Conservation (phyloP, 1,140 invertebrate genomes). For the Glomeris maerens region DNA sequence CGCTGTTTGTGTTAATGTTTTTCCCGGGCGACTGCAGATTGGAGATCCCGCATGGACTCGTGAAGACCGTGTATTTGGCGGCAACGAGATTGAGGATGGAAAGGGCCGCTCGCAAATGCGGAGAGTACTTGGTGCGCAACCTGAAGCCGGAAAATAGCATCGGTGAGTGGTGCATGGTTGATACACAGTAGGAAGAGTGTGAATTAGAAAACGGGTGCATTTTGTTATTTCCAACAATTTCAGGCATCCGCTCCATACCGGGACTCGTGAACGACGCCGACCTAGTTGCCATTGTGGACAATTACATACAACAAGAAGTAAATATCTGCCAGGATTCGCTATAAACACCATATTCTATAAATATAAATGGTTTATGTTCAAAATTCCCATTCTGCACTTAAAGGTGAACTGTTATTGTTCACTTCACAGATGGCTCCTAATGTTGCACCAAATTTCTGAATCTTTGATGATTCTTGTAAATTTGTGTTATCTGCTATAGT, state of each 20-base stretch:
- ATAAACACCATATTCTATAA: too few relatives aligned
- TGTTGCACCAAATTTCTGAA: too few relatives aligned
- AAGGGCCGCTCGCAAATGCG: slow-evolving; percentile 51
- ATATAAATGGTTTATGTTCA: too few relatives aligned
- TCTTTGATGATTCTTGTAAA: too few relatives aligned
- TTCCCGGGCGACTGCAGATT: slow-evolving; percentile 40
- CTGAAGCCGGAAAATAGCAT: slow-evolving; percentile 54
- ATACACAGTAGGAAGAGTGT: too few relatives aligned
- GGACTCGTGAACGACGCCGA: slow-evolving; percentile 46
- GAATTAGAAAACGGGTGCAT: not conserved
- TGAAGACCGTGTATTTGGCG: slow-evolving; percentile 56
- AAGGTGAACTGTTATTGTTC: too few relatives aligned
- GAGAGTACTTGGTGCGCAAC: slow-evolving; percentile 48
- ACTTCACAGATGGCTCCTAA: too few relatives aligned
- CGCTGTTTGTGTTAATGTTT: slow-evolving; percentile 8
- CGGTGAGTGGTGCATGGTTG: too few relatives aligned
- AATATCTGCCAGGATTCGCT: too few relatives aligned
- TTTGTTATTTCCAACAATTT: slow-evolving; percentile 1
- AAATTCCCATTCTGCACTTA: too few relatives aligned
- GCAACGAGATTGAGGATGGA: slow-evolving; percentile 58
- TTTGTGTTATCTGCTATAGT: slow-evolving; percentile 10
- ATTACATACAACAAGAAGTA: slow-evolving; percentile 54
- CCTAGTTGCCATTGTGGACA: slow-evolving; percentile 47
- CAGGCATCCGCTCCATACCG: slow-evolving; percentile 46
- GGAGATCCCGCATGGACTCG: slow-evolving; percentile 39